Base-by-base conservation (phyloP, 37 sponge, comb jelly and placozoan genomes). In the Ephydatia muelleri region DNA sequence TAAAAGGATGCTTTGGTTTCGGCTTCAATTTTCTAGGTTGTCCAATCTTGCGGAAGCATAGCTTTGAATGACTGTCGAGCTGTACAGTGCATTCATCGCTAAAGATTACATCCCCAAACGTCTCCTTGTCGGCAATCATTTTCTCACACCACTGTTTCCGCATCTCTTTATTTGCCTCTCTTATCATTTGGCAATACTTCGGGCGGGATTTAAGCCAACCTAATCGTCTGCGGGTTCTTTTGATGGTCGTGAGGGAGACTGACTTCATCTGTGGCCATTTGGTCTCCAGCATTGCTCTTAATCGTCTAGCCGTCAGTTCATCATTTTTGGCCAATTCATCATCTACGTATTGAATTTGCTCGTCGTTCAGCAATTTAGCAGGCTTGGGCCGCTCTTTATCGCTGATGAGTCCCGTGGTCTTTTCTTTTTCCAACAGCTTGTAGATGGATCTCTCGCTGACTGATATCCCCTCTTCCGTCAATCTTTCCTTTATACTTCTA, bases 51-150 rank as follows among this genome's bases (percentile, higher is more conserved):
- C 35, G 36, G 16, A 67, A 70, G 70, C 72, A 81, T 30, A 70
- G 27, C 71, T 70, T 68, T 11, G 31, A 29, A 35, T 81, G 38
- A 16, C 66, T 81, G 43, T 69, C 71, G n/a, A 70, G 82, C 35
- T 81, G 82, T 69, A 81, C 82, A 37, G 70, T 57, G 71, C 70
- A 81, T 26, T 81, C 70, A 35, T 81, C 70, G 29, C 70, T 81
- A 81, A 81, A 81, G 27, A 81, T 29, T 3, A 81, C 82, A 81
- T 81, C 65, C 4, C 13, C 38, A 70, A 70, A 81, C 12, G 31
- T 68, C 29, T 81, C 82, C 38, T 81, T 70, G 31, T 33, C 12
- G 30, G 82, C 49, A n/a, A 83, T 27, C 26, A 49, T 49, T 29
- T 73, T 1, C 75, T 73, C 27, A 34, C 65, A 72, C 75, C 73